Evolutionary conservation across 2,888 invertebrate genomes (phyloP).

Genomic region (Nymphalis urticae): DNA sequence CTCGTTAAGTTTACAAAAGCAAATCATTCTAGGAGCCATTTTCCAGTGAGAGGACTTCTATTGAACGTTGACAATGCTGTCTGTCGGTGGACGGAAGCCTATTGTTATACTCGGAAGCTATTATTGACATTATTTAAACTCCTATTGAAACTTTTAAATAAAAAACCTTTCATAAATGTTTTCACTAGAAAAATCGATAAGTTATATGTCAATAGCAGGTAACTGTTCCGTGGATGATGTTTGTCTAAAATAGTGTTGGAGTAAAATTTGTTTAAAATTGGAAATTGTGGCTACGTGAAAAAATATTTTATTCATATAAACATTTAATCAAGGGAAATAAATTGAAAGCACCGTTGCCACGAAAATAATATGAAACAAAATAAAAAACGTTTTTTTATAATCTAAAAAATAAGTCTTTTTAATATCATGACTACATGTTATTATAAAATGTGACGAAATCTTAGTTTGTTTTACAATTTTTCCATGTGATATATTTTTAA

Average conservation of each 20-base stretch:
- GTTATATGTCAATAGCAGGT: constrained; percentile 26
- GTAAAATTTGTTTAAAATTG: neutral
- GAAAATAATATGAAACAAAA: too few species aligned
- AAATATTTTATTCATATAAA: too few species aligned
- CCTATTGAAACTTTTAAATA: constrained; percentile 60
- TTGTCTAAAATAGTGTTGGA: neutral
- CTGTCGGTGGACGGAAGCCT: constrained; percentile 70
- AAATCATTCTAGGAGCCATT: constrained; percentile 70
- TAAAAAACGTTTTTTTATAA: too few species aligned
- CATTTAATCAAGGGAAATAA: too few species aligned
- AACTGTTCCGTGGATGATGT: neutral
- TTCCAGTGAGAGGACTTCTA: constrained; percentile 67
- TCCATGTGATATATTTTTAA: too few species aligned
- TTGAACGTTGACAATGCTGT: constrained; percentile 70
- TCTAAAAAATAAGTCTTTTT: too few species aligned
- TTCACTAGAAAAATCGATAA: constrained; percentile 33
- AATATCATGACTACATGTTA: too few species aligned
- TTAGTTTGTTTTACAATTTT: too few species aligned
- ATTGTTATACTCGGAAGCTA: constrained; percentile 76
- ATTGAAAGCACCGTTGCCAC: too few species aligned
- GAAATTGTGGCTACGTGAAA: neutral
- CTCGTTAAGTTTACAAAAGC: constrained; percentile 64
- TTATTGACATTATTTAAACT: constrained; percentile 77
- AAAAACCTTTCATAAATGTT: constrained; percentile 34
- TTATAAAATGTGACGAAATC: too few species aligned